Evolutionary conservation across 2,113 vertebrate species (phyloP), one percentile per base, ranked within the genome.

Genomic region (Anolis carolinensis): DNA sequence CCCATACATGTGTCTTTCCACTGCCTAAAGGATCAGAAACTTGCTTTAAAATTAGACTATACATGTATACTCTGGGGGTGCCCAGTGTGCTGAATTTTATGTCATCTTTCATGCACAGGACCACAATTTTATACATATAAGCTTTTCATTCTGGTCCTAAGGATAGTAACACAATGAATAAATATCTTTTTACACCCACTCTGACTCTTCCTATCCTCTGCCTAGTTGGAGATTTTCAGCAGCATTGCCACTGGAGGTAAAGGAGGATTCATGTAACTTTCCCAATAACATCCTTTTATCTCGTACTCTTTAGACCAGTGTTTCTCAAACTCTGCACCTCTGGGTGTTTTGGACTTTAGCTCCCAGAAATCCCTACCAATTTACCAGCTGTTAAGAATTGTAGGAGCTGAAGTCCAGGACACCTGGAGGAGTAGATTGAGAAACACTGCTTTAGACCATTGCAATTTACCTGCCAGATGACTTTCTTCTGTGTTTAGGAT

Each of bases 381-480:
- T 44, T 44, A 44, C 39, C 5, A 44, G 39, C 39, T 44, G 39
- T 44, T 44, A 44, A 44, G 39, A 44, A 44, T 44, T 44, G 39
- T 44, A 5, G 39, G 39, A 44, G 39, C 39, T 44, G 39, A 44
- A 44, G 39, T 44, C 39, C 39, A 44, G 5, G 5, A 44, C 39
- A 44, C 39, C 39, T 44, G 39, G 39, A 44, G 39, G 39, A 44
- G 39, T 5, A 44, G 2, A 4, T 44, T 44, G 39, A 44, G 39
- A 44, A 44, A 44, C 39, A 44, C 39, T 44, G 39, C 23, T 82
- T 5, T 14, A 20, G 18, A 5, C 23, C 7, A 80, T 20, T 9
- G 1, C 20, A 14, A 65, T 74, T 92, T 73, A 93, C 93, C 93
- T 30, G 85, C 73, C 1, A 0, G 52, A 4, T 0, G 87, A 21